phyloP scores from a whole-genome alignment of 2,888 invertebrate genomes.

The Hyposoter dolosus region DNA sequence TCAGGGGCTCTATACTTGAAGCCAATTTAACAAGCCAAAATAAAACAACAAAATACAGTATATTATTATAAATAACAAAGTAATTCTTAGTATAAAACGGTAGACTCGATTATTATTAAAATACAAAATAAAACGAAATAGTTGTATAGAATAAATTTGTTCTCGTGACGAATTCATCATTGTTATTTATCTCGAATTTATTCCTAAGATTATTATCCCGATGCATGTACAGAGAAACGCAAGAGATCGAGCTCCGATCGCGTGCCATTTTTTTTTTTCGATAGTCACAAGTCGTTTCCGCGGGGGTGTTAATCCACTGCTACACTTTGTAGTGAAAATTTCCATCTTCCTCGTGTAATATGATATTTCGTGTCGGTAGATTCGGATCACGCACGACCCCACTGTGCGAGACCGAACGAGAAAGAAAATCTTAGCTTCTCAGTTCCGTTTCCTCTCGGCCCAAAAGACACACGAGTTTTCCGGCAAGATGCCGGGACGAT shows the following conservation, averaged over 20 bases:
- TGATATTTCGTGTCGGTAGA: slow-evolving; percentile 25
- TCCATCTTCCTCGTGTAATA: slow-evolving; percentile 24
- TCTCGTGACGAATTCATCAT: slow-evolving; percentile 77
- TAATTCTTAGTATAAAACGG: slow-evolving; percentile 78
- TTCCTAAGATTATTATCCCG: slow-evolving; percentile 20
- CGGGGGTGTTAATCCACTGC: slow-evolving; percentile 28
- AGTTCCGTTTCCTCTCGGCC: slow-evolving; percentile 49
- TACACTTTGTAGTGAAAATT: slow-evolving; percentile 6
- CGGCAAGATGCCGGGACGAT: slow-evolving; percentile 62
- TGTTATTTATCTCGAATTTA: slow-evolving; percentile 31
- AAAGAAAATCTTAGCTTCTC: slow-evolving; percentile 45
- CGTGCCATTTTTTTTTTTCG: slow-evolving; percentile 42
- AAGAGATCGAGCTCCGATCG: slow-evolving; percentile 30
- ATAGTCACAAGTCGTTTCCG: slow-evolving; percentile 25
- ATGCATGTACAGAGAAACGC: slow-evolving; percentile 13
- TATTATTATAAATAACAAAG: slow-evolving; percentile 65
- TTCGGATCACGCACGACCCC: slow-evolving; percentile 56
- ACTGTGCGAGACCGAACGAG: slow-evolving; percentile 24
- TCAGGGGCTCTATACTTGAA: slow-evolving; percentile 75
- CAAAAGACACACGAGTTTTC: slow-evolving; percentile 35
- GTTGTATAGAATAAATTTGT: slow-evolving; percentile 83
- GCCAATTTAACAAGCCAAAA: slow-evolving; percentile 79
- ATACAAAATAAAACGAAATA: slow-evolving; percentile 69
- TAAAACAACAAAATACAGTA: slow-evolving; percentile 59
- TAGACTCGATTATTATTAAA: slow-evolving; percentile 64